These are phyloP conservation scores for Acleris laterana DNA, from an alignment of 2,888 invertebrate species.

Conservation along the genomic window DNA sequence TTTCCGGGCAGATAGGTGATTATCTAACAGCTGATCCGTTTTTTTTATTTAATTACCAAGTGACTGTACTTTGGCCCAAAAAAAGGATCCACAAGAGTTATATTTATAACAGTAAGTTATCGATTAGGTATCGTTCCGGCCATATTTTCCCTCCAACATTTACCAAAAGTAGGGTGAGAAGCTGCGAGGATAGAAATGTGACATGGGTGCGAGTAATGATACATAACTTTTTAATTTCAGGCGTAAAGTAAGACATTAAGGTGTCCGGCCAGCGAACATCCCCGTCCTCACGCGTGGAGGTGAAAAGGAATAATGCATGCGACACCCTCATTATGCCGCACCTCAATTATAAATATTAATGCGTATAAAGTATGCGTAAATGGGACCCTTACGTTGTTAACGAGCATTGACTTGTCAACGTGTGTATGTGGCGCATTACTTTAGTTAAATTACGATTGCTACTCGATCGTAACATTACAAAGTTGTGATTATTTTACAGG, in stretches of 20 bases:
- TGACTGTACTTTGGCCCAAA: no score
- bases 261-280: slow-evolving; percentile 7
- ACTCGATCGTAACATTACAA: no score
- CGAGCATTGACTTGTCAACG: no score
- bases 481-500: no score
- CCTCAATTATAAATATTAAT: background rate
- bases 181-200: slow-evolving; percentile 22
- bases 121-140: slow-evolving; percentile 10
- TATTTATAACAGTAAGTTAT: background rate
- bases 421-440: no score
- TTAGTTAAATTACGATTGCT: no score
- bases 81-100: background rate
- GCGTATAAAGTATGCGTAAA: background rate
- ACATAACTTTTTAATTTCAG: slow-evolving; percentile 29
- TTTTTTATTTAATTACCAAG: no score
- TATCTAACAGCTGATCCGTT: no score
- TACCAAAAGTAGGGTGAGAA: slow-evolving; percentile 27
- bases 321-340: background rate
- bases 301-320: slow-evolving; percentile 14
- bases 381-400: background rate
- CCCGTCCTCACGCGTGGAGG: background rate
- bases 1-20: no score
- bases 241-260: slow-evolving; percentile 18
- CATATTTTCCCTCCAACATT: slow-evolving; percentile 26
- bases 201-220: slow-evolving; percentile 15